These are phyloP conservation scores for Coreoperca whiteheadi DNA, from an alignment of 2,113 vertebrate genomes.

Conservation along the genomic window DNA sequence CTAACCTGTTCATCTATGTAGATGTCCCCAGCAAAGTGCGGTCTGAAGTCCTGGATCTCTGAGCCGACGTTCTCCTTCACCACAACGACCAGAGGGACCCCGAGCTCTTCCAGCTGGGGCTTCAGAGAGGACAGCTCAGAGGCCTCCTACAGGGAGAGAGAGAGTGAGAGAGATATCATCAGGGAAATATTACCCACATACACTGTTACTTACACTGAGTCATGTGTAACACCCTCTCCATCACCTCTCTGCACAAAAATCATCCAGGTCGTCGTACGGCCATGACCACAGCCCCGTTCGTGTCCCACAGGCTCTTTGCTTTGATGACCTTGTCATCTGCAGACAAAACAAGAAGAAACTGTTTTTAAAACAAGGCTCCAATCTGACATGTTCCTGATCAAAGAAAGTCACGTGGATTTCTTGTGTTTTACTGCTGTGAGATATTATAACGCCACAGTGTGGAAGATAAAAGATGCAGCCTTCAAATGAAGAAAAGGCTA, in stretches of 20 bases:
- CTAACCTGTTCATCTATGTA: constrained; percentile 92
- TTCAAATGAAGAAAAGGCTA: not conserved
- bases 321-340: constrained; percentile 88
- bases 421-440: not conserved
- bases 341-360: constrained; percentile 40
- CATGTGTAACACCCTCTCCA: not conserved
- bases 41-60: constrained; percentile 93
- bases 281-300: constrained; percentile 93
- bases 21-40: constrained; percentile 93
- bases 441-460: not conserved
- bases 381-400: not conserved
- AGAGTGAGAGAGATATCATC: not conserved
- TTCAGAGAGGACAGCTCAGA: constrained; percentile 95
- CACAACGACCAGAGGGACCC: constrained; percentile 93
- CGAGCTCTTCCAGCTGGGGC: constrained; percentile 90
- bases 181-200: not conserved
- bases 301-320: constrained; percentile 91
- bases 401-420: not conserved
- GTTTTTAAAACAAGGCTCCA: constrained; percentile 5
- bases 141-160: constrained; percentile 87
- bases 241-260: constrained; percentile 98
- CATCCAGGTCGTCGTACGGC: constrained; percentile 96
- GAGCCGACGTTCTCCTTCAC: constrained; percentile 92
- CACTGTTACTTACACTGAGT: not conserved
- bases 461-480: not conserved